These are phyloP conservation scores for Petrocephalus schoutedeni DNA, from an alignment of 2,797 vertebrate genomes.

Conservation along the genomic window DNA sequence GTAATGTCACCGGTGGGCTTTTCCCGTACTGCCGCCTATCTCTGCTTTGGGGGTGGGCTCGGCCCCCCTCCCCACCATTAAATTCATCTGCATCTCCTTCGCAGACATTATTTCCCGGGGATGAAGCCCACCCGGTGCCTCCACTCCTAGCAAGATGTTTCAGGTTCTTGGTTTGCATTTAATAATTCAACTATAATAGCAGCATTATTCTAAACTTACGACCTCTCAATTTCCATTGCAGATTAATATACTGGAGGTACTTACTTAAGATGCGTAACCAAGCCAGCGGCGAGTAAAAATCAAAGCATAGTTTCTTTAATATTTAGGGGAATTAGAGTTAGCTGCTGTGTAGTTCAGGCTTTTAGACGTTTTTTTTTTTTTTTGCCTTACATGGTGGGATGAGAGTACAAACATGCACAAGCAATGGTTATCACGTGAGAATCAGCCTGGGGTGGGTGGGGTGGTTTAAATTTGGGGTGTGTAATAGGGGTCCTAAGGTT, in stretches of 20 bases:
- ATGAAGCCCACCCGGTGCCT: neutral
- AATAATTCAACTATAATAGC: neutral
- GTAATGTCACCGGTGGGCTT: neutral
- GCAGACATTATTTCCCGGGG: neutral
- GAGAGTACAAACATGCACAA: neutral
- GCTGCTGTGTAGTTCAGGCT: neutral
- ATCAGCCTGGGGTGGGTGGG: neutral
- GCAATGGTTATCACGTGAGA: neutral
- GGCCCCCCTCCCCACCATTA: neutral
- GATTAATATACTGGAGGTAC: neutral
- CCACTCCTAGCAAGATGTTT: neutral
- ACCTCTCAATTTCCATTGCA: neutral
- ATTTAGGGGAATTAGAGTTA: neutral
- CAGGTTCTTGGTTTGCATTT: neutral
- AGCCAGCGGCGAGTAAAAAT: neutral
- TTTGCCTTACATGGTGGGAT: neutral
- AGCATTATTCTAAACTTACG: neutral
- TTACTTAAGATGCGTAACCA: neutral
- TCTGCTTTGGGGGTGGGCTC: neutral
- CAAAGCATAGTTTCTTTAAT: neutral
- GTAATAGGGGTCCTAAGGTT: neutral
- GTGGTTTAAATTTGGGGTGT: neutral
- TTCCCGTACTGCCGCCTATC: neutral
- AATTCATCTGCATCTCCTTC: neutral
- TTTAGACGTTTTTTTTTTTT: neutral